These are phyloP conservation scores for Sialia sialis DNA, from an alignment of 2,113 vertebrate genomes.

Conservation along the genomic window DNA sequence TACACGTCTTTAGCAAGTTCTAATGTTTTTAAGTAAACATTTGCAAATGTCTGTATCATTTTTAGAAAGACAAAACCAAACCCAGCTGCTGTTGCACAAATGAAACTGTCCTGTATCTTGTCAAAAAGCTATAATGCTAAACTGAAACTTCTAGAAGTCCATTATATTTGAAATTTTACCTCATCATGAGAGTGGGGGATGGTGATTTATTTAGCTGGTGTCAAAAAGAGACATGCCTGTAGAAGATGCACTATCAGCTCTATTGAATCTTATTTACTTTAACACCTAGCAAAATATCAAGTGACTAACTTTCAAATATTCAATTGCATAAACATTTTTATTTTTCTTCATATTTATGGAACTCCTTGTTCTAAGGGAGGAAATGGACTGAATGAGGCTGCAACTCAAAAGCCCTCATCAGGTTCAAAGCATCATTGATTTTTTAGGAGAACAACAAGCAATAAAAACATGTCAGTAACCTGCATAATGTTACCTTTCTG, in stretches of 20 bases:
- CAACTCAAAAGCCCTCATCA: background rate
- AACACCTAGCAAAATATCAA: background rate
- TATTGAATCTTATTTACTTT: background rate
- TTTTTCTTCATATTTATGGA: background rate
- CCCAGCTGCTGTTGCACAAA: background rate
- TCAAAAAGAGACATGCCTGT: background rate
- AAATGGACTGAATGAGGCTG: conserved; percentile 9
- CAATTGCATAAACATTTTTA: background rate
- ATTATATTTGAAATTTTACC: background rate
- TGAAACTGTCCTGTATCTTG: background rate
- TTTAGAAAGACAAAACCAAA: background rate
- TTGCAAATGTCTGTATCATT: accelerated
- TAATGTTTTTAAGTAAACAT: background rate
- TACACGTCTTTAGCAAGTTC: background rate
- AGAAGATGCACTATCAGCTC: background rate
- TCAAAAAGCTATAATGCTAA: background rate
- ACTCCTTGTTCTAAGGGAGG: background rate
- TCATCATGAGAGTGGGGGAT: background rate
- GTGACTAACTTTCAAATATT: background rate
- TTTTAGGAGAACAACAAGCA: background rate
- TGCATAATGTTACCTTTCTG: background rate
- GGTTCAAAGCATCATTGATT: background rate
- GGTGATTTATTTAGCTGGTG: background rate
- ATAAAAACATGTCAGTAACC: background rate
- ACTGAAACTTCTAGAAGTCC: background rate